Percentiles rank a stretch among this genome's conserved stretches.
Evolutionary conservation across 1,140 invertebrate species (phyloP).

Genomic region (Zophobas atratus): DNA sequence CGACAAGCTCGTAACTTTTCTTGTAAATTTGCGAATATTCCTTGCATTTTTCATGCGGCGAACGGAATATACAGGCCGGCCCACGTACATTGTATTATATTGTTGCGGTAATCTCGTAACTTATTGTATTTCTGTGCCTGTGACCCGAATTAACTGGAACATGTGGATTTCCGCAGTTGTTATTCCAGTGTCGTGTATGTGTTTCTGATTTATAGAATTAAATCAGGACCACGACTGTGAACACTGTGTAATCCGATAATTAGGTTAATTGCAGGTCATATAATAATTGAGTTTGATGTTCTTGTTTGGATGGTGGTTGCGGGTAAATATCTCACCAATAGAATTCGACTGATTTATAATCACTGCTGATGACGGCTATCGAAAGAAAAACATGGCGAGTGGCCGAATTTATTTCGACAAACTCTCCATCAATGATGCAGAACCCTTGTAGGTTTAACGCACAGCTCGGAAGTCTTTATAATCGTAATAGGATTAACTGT

Average conservation of each 20-base stretch:
- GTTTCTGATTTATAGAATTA: constrained; percentile 45
- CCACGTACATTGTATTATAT: constrained; percentile 27
- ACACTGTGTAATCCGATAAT: constrained; percentile 39
- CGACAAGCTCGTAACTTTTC: constrained; percentile 43
- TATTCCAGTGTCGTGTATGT: constrained; percentile 39
- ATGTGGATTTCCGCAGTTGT: constrained; percentile 17
- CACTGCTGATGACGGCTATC: not conserved
- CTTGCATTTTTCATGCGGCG: constrained; percentile 3
- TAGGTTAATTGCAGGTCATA: constrained; percentile 37
- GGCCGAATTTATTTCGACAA: constrained; percentile 18
- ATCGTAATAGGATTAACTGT: constrained; percentile 51
- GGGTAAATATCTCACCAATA: not conserved
- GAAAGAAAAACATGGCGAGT: not conserved
- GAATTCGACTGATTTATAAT: constrained; percentile 13
- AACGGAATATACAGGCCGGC: constrained; percentile 1
- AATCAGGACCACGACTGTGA: constrained; percentile 33
- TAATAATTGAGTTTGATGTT: constrained; percentile 44
- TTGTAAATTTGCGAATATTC: constrained; percentile 44
- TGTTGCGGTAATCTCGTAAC: constrained; percentile 29
- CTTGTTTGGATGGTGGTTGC: constrained; percentile 18
- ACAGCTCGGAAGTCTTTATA: constrained; percentile 47
- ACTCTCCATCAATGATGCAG: constrained; percentile 19
- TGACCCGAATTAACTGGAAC: constrained; percentile 21
- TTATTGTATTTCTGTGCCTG: constrained; percentile 22
- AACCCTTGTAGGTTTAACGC: constrained; percentile 40